Conservation (phyloP, 2,888 invertebrate species). For the Philhelius pedissequus region DNA sequence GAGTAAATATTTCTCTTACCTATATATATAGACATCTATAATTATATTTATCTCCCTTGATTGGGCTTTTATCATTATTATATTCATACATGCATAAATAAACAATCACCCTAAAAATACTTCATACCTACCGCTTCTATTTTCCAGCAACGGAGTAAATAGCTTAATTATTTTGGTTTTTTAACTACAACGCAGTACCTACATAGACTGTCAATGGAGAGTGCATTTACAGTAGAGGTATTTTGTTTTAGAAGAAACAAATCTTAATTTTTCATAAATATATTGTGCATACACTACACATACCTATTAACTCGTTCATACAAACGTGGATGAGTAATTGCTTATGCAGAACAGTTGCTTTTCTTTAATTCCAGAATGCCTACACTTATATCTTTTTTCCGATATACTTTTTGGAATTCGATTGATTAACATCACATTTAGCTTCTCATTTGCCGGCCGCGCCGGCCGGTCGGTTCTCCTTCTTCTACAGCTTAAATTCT, state of each 20-base stretch:
- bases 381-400: background rate
- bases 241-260: background rate
- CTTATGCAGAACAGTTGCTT: background rate
- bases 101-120: background rate
- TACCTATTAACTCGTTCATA: no score
- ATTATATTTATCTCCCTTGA: background rate
- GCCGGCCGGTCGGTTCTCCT: background rate
- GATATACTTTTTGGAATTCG: background rate
- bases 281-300: no score
- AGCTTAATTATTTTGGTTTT: no score
- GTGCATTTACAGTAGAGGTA: background rate
- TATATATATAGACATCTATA: no score
- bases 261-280: background rate
- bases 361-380: background rate
- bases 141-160: no score
- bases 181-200: background rate
- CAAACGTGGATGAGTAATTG: background rate
- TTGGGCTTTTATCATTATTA: background rate
- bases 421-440: constrained; percentile 12
- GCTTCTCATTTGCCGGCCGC: background rate
- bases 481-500: background rate
- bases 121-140: no score
- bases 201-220: background rate
- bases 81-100: background rate
- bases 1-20: background rate